Base-by-base conservation (phyloP, 1,140 invertebrate species). In the Pachypeltis micranthus region DNA sequence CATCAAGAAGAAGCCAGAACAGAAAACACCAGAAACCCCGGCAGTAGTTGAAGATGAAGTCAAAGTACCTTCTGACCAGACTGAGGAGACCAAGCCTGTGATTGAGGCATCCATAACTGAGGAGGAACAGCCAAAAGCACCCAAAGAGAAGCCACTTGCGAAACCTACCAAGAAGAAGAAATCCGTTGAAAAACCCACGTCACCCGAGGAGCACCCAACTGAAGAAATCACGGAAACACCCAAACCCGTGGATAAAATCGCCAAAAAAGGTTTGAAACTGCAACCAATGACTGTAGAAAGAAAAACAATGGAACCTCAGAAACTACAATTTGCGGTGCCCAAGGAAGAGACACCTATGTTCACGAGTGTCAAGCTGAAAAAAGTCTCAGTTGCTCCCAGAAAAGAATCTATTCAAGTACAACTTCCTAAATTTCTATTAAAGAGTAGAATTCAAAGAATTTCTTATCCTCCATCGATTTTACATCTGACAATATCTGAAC, bases 341-440 rank as follows among this genome's bases (percentile, higher is more conserved):
- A 63, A 64, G 27, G 72, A 77, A 59, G 76, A 77, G 64, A 71
- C 77, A 10, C 76, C 78, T 25, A 78, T 81, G 64, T 85, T 84
- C 66, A 79, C 77, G 25, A 72, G 77, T 65, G 75, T 84, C 7
- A 85, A 85, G 75, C 73, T 86, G 47, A 85, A 81, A 67, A 86
- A 85, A 73, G 71, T 76, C 26, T 65, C 69, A 14, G 64, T 74
- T 24, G 67, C 74, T 21, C 74, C 75, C 54, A 82, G 81, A 72
- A 78, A 77, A 74, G 76, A 79, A 68, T 57, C 69, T 21, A 72
- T 75, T 59, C 67, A 72, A 28, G 65, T 74, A 3, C 75, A 77
- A 27, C 21, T 65, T 55, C 83, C 82, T 0, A 85, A 85, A 74
- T 72, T 86, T 47, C 72, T 83, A 69, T 71, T 87, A 19, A 83